Percentiles rank a stretch among this genome's conserved stretches.
These are phyloP conservation scores for Drosophila cognata DNA, from an alignment of 2,888 invertebrate species.

Conservation along the genomic window DNA sequence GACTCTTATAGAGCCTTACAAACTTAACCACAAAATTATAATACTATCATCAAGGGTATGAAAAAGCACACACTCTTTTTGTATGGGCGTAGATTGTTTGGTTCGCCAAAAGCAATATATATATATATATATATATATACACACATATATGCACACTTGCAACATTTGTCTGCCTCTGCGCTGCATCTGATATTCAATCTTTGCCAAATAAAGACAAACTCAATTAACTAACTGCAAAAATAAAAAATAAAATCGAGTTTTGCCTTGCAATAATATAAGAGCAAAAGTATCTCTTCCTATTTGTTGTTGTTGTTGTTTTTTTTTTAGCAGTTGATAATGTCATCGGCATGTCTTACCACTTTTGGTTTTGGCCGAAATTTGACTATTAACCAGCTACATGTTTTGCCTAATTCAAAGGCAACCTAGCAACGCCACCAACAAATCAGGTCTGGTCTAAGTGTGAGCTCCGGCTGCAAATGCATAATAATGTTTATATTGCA, in stretches of 20 bases:
- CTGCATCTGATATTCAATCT: slow-evolving; percentile 34
- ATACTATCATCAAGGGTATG: neutral
- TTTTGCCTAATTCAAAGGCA: slow-evolving; percentile 52
- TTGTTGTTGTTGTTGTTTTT: neutral
- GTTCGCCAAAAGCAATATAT: neutral
- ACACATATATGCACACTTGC: neutral
- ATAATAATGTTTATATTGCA: neutral
- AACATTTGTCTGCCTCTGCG: slow-evolving; percentile 8
- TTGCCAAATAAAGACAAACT: slow-evolving; percentile 57
- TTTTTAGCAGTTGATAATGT: slow-evolving; percentile 43
- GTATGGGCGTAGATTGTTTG: neutral
- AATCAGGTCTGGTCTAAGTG: slow-evolving; percentile 7
- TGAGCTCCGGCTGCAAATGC: slow-evolving; percentile 11
- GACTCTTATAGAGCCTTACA: neutral
- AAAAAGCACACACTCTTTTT: neutral
- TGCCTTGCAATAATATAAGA: slow-evolving; percentile 6
- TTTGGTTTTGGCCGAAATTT: slow-evolving; percentile 39
- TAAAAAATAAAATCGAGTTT: slow-evolving; percentile 34
- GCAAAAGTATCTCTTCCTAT: slow-evolving; percentile 23
- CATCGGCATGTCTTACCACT: slow-evolving; percentile 56
- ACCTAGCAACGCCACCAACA: slow-evolving; percentile 4
- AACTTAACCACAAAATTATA: neutral
- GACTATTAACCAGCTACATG: slow-evolving; percentile 52
- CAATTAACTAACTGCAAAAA: slow-evolving; percentile 46
- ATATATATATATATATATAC: slow-evolving; percentile 5